phyloP scores from a whole-genome alignment of 2,113 vertebrate genomes.

The Anhinga rufa region DNA sequence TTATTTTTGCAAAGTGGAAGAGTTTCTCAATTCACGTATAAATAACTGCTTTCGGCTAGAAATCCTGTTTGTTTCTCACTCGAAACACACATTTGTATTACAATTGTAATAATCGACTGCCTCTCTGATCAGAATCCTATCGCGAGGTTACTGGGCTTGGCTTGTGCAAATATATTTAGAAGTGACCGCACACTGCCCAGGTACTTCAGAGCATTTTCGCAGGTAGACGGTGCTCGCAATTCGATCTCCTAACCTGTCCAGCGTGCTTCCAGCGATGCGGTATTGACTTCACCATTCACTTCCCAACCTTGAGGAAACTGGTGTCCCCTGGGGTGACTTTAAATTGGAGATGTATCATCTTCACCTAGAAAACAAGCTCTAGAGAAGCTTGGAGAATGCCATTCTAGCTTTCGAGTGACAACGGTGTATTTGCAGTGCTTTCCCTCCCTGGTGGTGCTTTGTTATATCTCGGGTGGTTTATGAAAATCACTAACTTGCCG shows the following conservation, averaged over 20 bases:
- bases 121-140: not conserved
- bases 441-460: not conserved
- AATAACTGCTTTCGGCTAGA: not conserved
- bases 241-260: not conserved
- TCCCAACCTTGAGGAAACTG: not conserved
- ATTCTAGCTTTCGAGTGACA: not conserved
- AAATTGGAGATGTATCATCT: not conserved
- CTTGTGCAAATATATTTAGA: not conserved
- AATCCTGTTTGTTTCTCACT: not conserved
- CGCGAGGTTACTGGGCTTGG: not conserved
- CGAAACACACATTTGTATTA: not conserved
- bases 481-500: not conserved
- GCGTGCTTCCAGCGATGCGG: fast-evolving
- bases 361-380: not conserved
- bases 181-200: no score
- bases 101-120: fast-evolving
- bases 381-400: not conserved
- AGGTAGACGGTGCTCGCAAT: fast-evolving
- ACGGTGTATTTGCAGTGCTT: not conserved
- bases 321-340: not conserved
- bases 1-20: not conserved
- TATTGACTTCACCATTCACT: not conserved
- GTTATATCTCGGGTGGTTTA: not conserved
- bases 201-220: not conserved
- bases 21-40: not conserved